phyloP scores from a whole-genome alignment of 2,113 vertebrate genomes.

The Poeciliopsis prolifica region DNA sequence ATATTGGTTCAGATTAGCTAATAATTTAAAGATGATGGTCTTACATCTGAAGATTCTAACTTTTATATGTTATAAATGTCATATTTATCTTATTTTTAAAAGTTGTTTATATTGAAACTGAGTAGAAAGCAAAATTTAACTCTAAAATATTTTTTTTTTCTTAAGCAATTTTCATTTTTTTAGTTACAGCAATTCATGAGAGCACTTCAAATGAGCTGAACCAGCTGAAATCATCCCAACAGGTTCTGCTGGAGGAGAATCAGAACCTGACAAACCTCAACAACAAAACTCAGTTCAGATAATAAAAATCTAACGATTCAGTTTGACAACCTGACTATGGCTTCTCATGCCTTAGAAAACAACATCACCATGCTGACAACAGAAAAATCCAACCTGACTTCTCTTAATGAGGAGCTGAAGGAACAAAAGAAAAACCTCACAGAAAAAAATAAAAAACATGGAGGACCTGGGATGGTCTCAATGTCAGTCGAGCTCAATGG shows the following conservation, averaged over 20 bases:
- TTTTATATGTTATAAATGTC: no score
- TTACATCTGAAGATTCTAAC: no score
- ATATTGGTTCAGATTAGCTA: no score
- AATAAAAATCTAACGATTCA: no score
- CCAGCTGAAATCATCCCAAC: not conserved
- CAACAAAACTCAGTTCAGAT: not conserved
- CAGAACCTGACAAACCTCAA: not conserved
- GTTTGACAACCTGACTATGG: not conserved
- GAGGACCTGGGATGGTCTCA: accelerated
- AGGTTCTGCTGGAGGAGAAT: not conserved
- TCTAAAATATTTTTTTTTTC: no score
- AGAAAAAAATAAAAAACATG: not conserved
- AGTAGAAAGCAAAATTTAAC: no score
- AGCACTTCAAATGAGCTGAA: not conserved
- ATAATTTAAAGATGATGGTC: no score
- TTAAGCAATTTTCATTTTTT: not conserved
- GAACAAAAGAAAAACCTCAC: not conserved
- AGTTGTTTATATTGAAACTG: no score
- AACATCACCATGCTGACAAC: not conserved
- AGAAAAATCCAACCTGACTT: not conserved
- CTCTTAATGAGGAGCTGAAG: not conserved
- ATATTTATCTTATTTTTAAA: no score
- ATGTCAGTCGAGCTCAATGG: conserved; percentile 15
- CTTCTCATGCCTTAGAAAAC: not conserved
- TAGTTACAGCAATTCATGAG: not conserved